phyloP scores from a whole-genome alignment of 2,888 invertebrate species.

The Drosophila testacea region DNA sequence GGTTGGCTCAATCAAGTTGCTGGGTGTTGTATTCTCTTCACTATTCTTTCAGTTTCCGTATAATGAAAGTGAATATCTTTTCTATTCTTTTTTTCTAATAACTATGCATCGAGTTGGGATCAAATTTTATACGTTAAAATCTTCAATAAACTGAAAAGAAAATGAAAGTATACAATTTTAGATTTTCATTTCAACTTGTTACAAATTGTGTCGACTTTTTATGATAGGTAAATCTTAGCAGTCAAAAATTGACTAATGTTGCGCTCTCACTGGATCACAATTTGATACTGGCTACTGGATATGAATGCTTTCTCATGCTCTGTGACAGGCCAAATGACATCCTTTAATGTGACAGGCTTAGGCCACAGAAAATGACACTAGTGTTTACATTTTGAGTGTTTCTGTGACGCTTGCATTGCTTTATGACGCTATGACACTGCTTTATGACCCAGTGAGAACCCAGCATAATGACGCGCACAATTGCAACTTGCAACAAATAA shows the following conservation, averaged over 20 bases:
- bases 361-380: no score
- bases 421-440: no score
- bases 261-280: no score
- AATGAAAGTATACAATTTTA: conserved; percentile 6
- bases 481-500: background rate
- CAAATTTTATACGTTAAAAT: conserved; percentile 47
- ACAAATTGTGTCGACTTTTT: no score
- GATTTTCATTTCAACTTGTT: background rate
- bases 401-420: no score
- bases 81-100: conserved; percentile 24
- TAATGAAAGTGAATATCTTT: conserved; percentile 7
- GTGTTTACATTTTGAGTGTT: no score
- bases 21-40: conserved; percentile 16
- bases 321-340: no score
- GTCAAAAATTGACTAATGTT: background rate
- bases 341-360: no score
- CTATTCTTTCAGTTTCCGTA: conserved; percentile 3
- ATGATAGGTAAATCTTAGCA: background rate
- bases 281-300: no score
- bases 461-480: conserved; percentile 4
- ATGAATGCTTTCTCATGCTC: no score
- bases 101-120: conserved; percentile 42
- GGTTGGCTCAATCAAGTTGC: conserved; percentile 53
- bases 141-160: conserved; percentile 53
- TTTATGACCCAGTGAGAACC: no score